Percentiles rank a stretch among this genome's conserved stretches.
These are phyloP conservation scores for Dorcus parallelipipedus DNA, from an alignment of 2,888 invertebrate genomes.

Conservation along the genomic window DNA sequence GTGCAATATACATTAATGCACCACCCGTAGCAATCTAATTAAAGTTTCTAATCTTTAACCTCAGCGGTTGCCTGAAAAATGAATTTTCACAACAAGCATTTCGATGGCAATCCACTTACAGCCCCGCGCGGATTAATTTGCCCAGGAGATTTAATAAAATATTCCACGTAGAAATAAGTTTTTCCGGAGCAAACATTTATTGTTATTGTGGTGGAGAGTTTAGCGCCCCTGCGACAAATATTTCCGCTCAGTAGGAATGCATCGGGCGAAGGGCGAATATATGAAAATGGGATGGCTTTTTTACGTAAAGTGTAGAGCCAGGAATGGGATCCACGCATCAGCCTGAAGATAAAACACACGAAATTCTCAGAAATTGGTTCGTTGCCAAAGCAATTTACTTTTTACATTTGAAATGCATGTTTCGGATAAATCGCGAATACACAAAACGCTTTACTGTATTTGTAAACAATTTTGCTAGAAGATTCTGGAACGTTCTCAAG, in stretches of 20 bases:
- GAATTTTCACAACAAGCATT: too few relatives aligned
- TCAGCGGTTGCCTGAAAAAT: too few relatives aligned
- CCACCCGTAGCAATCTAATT: too few relatives aligned
- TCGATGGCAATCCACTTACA: too few relatives aligned
- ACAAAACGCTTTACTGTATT: constrained; percentile 15
- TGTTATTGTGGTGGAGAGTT: constrained; percentile 13
- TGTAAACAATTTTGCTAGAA: background rate
- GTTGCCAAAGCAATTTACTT: constrained; percentile 45
- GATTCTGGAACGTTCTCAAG: background rate
- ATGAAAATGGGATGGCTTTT: constrained; percentile 48
- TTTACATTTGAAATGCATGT: constrained; percentile 31
- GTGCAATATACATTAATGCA: too few relatives aligned
- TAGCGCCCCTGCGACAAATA: constrained; percentile 33
- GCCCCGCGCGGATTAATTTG: too few relatives aligned
- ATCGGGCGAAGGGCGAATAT: constrained; percentile 45
- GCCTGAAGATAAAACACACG: constrained; percentile 46
- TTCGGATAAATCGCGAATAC: constrained; percentile 27
- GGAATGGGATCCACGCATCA: constrained; percentile 46
- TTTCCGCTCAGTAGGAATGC: constrained; percentile 35
- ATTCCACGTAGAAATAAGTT: too few relatives aligned
- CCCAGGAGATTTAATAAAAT: too few relatives aligned
- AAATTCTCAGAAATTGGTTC: constrained; percentile 47
- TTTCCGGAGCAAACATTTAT: constrained; percentile 7
- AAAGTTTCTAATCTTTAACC: too few relatives aligned
- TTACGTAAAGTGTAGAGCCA: constrained; percentile 41